Percentiles rank a stretch among this genome's conserved stretches.
phyloP scores from a whole-genome alignment of 1,140 invertebrate species.

The Brachionus plicatilis region DNA sequence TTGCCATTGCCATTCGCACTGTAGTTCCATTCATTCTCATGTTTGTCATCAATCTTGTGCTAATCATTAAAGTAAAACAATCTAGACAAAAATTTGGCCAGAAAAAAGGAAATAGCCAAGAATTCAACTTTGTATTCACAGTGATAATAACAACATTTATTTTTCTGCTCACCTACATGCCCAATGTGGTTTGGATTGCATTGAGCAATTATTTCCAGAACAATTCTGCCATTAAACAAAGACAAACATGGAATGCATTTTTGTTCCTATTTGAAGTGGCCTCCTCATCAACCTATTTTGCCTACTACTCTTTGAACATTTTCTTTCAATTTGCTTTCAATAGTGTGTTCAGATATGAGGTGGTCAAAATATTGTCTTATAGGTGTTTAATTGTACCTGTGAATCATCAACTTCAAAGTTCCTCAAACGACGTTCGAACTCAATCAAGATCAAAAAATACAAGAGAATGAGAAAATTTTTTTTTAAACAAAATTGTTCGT shows the following conservation, averaged over 20 bases:
- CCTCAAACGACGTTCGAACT: too few species aligned
- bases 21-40: not conserved
- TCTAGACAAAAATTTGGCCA: not conserved
- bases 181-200: not conserved
- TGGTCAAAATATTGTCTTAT: not conserved
- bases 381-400: not conserved
- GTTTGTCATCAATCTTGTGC: not conserved
- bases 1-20: not conserved
- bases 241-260: conserved; percentile 2
- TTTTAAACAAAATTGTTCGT: too few species aligned
- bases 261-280: not conserved
- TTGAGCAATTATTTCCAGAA: not conserved
- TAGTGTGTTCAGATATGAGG: not conserved
- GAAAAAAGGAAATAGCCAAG: not conserved
- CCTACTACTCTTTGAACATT: not conserved
- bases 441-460: too few species aligned
- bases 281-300: not conserved
- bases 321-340: not conserved
- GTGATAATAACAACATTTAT: not conserved
- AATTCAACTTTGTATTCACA: not conserved
- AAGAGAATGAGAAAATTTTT: too few species aligned
- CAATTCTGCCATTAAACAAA: not conserved
- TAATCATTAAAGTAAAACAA: not conserved
- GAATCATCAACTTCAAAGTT: too few species aligned
- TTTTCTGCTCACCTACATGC: not conserved